Conservation (phyloP, 2,797 vertebrate genomes). For the Micromesistius poutassou region DNA sequence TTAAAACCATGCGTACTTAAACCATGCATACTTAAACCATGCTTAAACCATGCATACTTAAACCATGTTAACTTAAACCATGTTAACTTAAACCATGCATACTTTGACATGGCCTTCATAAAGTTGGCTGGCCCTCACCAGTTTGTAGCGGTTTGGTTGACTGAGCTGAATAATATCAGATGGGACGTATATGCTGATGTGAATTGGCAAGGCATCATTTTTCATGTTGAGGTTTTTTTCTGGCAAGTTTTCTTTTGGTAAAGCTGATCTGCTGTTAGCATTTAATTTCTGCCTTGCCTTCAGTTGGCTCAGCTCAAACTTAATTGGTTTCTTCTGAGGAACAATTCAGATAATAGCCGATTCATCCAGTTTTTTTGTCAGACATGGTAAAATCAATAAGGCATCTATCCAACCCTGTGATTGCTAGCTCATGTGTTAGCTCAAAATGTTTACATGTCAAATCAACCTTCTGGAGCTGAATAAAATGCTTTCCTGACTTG, state of each 20-base stretch:
- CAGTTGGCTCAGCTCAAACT: not conserved
- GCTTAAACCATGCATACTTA: no score
- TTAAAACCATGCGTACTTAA: not conserved
- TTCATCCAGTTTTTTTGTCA: not conserved
- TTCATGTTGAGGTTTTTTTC: not conserved
- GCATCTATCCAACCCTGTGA: not conserved
- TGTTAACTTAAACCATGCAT: no score
- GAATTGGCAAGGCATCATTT: not conserved
- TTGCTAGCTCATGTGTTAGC: not conserved
- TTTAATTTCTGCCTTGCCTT: not conserved
- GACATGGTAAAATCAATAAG: not conserved
- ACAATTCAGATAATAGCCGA: not conserved
- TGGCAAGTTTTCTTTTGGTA: not conserved
- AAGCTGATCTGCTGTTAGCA: not conserved
- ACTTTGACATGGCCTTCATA: not conserved
- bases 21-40: no score
- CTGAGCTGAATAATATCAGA: not conserved
- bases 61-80: no score
- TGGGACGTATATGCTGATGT: not conserved
- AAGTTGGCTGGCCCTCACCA: not conserved
- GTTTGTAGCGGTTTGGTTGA: not conserved
- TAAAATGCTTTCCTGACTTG: not conserved
- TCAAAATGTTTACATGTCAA: not conserved
- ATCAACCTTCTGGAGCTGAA: not conserved
- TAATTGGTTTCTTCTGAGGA: not conserved